phyloP scores from a whole-genome alignment of 92 coral and sea anemone species.

The Zoanthus sociatus region DNA sequence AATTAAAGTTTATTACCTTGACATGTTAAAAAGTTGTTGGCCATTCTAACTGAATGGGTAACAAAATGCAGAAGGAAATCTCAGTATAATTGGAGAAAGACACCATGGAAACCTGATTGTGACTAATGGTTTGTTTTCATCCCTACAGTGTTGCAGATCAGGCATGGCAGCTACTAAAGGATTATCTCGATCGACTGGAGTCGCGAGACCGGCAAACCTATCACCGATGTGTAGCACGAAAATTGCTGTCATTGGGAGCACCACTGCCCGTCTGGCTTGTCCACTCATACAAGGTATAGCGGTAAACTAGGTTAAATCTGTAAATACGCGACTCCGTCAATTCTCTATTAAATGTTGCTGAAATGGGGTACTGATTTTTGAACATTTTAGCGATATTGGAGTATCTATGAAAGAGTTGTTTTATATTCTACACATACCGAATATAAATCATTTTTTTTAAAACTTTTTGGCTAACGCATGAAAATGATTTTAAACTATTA shows the following conservation, averaged over 20 bases:
- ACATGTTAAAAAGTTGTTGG: too few relatives aligned
- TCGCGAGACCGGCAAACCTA: constrained; percentile 76
- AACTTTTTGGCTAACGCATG: neutral
- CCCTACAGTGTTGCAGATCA: constrained; percentile 82
- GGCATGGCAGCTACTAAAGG: constrained; percentile 90
- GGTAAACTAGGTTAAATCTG: too few relatives aligned
- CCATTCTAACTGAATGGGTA: too few relatives aligned
- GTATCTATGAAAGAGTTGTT: too few relatives aligned
- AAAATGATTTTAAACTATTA: neutral
- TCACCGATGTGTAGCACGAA: constrained; percentile 88
- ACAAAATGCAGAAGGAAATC: too few relatives aligned
- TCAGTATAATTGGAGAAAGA: too few relatives aligned
- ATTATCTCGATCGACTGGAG: constrained; percentile 82
- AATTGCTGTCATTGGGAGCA: constrained; percentile 88
- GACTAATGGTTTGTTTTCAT: neutral
- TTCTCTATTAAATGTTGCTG: neutral
- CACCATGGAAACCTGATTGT: neutral
- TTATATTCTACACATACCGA: too few relatives aligned
- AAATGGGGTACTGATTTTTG: neutral
- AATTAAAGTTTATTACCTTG: too few relatives aligned
- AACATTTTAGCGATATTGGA: neutral
- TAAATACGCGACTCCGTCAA: too few relatives aligned
- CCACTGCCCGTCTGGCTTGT: constrained; percentile 94
- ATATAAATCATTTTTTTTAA: neutral
- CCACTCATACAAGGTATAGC: constrained; percentile 86